Evolutionary conservation across 2,888 invertebrate species (phyloP), one percentile per base, ranked within the genome.

Genomic region (Drosophila neutralis): DNA sequence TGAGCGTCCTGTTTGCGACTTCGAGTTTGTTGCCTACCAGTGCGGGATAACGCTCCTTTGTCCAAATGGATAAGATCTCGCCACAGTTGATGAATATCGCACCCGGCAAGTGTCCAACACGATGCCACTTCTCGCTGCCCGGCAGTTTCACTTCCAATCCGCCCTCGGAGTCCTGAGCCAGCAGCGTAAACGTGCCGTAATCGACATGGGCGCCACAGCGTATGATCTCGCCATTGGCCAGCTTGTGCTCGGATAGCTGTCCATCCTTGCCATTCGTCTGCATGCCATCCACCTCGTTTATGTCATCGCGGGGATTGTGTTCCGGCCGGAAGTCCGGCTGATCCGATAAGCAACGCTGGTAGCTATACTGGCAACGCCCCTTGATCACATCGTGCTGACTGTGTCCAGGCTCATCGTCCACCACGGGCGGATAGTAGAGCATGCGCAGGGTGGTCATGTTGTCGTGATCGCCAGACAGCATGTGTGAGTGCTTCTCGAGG

Each of bases 41-140:
- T 62, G 97, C 96, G 27, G 95, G 94, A 67, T 96, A 94, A 60
- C 94, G 93, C 76, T 95, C 95, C 59, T 95, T 94, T 6, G 97
- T 97, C 97, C 96, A 97, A 52, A 94, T 94, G 27, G 96, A 95
- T 64, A 97, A 93, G 60, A 96, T 94, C 89, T 97, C 96, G 24
- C 96, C 97, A 31, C 96, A 94, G 90, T 96, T 96, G 36, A 97
- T 94, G 53, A 97, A 93, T 80, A 97, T 95, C 33, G 97, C 95
- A 36, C 96, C 96, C 0, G 96, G 96, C 59, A 97, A 94, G 85
- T 97, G 96, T 1, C 95, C 96, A 4, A 96, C 96, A 42, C 95
- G 94, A 82, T 95, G 94, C 96, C 96, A 97, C 79, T 95, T 95
- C 38, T 95, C 95, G 77, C 95, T 95, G 58, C 94, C 94, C 13